Evolutionary conservation across 2,113 vertebrate species (phyloP), one percentile per base, ranked within the genome.

Genomic region (Brienomyrus brachyistius): DNA sequence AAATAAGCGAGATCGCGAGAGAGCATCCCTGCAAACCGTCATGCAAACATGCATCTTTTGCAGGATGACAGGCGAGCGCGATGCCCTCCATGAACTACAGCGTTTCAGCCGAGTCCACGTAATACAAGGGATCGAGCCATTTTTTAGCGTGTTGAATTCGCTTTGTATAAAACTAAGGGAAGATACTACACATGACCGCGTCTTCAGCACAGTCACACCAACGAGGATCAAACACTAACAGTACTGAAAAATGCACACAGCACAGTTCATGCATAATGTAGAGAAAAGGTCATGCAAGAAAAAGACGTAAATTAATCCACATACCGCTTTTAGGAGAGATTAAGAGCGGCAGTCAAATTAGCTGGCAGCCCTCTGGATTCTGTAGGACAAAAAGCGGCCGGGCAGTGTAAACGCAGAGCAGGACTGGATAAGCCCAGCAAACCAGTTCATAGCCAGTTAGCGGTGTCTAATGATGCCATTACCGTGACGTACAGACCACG

Each of bases 401-500:
- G 45, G 45, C 21, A 19, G 77, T 47, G 80, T n/a, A 83, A 83
- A n/a, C 5, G 27, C 31, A 23, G 45, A 83, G 21, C 80, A 47
- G 43, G 80, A 48, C 45, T 83, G 45, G 80, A 47, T 35, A 11
- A 27, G 62, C 62, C 10, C 31, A 40, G 77, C 35, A 82, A 82
- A 45, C 21, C 21, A 48, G 45, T 23, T 47, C 10, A 84, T n/a
- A 47, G 82, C 43, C 23, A 48, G 43, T 13, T 48, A 84, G 43
- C 40, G 19, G 43, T 21, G 45, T 21, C 82, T 47, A 84, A 45
- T 47, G 40, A 84, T 48, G 45, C 88, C 88, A 82, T 82, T 88
- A 82, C 89, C 86, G 89, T 88, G 92, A 91, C 91, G 88, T 92
- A 91, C 82, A 43, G 43, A 43, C 43, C 89, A 93, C 86, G 86